Evolutionary conservation across 1,140 invertebrate species (phyloP).

Genomic region (Andricus grossulariae): DNA sequence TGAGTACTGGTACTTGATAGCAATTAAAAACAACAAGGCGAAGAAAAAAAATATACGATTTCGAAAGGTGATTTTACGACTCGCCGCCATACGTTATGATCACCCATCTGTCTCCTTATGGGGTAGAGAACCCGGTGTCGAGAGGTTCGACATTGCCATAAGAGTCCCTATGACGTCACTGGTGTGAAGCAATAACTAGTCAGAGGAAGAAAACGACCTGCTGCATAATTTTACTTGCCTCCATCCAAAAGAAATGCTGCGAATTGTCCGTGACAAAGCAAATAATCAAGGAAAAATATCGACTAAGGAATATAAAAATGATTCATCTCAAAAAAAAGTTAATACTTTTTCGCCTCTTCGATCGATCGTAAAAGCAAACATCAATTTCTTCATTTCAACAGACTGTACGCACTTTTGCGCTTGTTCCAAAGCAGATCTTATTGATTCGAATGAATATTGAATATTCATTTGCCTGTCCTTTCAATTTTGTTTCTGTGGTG

Average conservation of each 20-base stretch:
- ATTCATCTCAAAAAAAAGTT: neutral
- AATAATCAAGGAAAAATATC: slow-evolving; percentile 17
- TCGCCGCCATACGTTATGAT: slow-evolving; percentile 21
- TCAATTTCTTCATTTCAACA: too few species aligned
- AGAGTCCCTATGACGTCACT: neutral
- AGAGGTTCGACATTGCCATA: slow-evolving; percentile 29
- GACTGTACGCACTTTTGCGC: too few species aligned
- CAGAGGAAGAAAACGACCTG: slow-evolving; percentile 27
- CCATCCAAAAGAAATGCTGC: slow-evolving; percentile 1
- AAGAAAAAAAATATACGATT: slow-evolving; percentile 13
- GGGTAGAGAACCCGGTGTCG: slow-evolving; percentile 17
- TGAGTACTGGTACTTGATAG: neutral
- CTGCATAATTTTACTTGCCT: slow-evolving; percentile 7
- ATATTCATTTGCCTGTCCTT: too few species aligned
- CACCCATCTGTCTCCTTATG: slow-evolving; percentile 11
- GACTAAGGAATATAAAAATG: neutral
- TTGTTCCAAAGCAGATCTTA: too few species aligned
- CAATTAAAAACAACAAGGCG: slow-evolving; percentile 22
- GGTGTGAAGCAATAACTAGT: slow-evolving; percentile 23
- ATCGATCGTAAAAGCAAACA: too few species aligned
- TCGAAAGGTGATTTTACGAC: slow-evolving; percentile 25
- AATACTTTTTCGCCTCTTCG: too few species aligned
- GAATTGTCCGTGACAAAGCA: neutral
- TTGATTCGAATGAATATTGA: too few species aligned
- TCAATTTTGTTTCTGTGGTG: too few species aligned